Conservation (phyloP, 2,888 invertebrate genomes). For the Epistrophe grossulariae region DNA sequence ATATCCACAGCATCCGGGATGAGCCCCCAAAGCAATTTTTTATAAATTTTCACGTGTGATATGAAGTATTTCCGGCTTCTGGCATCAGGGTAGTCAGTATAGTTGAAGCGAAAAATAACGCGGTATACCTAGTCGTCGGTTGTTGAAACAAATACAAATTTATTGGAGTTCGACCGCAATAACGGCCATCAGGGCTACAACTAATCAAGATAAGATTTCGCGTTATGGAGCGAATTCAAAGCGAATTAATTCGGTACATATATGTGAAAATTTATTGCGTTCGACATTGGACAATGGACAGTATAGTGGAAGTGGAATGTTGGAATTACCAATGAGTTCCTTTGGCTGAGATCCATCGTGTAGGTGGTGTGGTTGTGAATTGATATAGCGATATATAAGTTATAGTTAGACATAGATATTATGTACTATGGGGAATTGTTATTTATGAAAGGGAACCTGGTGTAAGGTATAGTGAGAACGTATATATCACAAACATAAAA, state of each 20-base stretch:
- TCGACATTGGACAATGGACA: not conserved
- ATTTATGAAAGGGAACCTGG: no score
- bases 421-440: not conserved
- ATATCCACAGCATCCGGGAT: slow-evolving; percentile 38
- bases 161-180: slow-evolving; percentile 71
- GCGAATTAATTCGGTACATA: slow-evolving; percentile 62
- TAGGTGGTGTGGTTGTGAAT: not conserved
- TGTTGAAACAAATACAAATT: slow-evolving; percentile 71
- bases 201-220: slow-evolving; percentile 75
- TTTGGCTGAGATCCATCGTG: slow-evolving; percentile 2
- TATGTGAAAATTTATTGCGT: slow-evolving; percentile 63
- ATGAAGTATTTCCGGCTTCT: slow-evolving; percentile 64
- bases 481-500: no score
- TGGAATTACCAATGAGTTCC: slow-evolving; percentile 36
- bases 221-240: slow-evolving; percentile 71
- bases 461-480: no score
- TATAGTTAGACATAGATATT: slow-evolving; percentile 1
- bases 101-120: slow-evolving; percentile 66
- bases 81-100: slow-evolving; percentile 11
- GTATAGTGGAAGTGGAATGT: slow-evolving; percentile 29
- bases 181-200: slow-evolving; percentile 61
- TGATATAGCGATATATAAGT: not conserved
- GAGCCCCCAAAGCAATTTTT: slow-evolving; percentile 46
- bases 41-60: slow-evolving; percentile 69
- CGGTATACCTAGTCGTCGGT: slow-evolving; percentile 17